Base-by-base conservation (phyloP, 2,888 invertebrate species). In the Drosophila cracens region DNA sequence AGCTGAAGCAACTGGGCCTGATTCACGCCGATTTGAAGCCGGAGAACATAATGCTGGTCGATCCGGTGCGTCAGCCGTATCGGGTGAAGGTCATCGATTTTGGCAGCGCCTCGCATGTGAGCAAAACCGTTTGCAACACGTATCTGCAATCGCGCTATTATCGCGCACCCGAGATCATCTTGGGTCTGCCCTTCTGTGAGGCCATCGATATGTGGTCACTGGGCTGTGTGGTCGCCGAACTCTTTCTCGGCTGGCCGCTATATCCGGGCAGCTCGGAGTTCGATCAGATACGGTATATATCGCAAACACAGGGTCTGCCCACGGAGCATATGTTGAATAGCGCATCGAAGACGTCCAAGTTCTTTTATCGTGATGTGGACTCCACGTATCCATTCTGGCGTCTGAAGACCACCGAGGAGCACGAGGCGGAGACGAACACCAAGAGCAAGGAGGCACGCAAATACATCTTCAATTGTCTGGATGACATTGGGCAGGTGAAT, bases 201-300 rank as follows among this genome's bases (percentile, higher is more conserved):
- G 98, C 99, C 18, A 99, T 99, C 90, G 99, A 99, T 94, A 99
- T 99, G 99, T 99, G 99, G 99, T 99, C 99, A 8, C 94, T 99
- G 82, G 99, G 99, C 69, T 99, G 99, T 94, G 99, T 99, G 77
- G 99, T 99, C 54, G 99, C 99, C 4, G 99, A 99, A 93, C 94
- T 99, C 83, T 99, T 99, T 94, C 95, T 99, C 52, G 99, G 99
- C 78, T 99, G 99, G 99, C 99, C 99, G 21, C 95, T 99, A 43
- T 99, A 99, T 94, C 99, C 99, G 0, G 99, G 99, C 79, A 98
- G 98, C 61, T 99, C 99, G 25, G 99, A 99, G 94, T 99, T 99
- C 94, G 99, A 99, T 94, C 97, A 99, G 95, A 99, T 99, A 64
- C 92, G 93, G 61, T 98, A 98, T 94, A 98, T 99, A 93, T 97